Evolutionary conservation across 1,140 invertebrate genomes (phyloP).

Genomic region (Bombus soroeensis): DNA sequence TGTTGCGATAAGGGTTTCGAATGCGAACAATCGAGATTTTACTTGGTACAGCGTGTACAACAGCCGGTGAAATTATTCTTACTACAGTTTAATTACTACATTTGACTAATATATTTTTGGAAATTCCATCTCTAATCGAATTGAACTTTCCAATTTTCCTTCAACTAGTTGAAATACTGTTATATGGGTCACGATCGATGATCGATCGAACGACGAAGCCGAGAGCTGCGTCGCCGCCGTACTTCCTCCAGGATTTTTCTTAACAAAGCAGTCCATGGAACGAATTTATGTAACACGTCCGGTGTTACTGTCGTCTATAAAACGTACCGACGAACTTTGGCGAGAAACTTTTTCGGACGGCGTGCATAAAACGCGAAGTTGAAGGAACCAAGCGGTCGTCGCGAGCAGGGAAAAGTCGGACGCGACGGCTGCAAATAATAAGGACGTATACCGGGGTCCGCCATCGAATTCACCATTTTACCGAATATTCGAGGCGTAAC

Average conservation of each 20-base stretch:
- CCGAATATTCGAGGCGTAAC: background rate
- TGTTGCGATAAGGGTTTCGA: background rate
- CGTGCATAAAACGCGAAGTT: slow-evolving; percentile 23
- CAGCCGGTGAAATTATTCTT: too few relatives aligned
- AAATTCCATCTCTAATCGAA: background rate
- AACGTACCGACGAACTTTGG: background rate
- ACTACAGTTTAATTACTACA: too few relatives aligned
- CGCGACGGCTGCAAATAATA: background rate
- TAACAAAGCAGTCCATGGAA: background rate
- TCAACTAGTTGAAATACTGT: background rate
- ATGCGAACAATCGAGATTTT: background rate
- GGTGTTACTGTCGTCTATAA: background rate
- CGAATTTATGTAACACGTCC: slow-evolving; percentile 15
- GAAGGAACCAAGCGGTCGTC: background rate
- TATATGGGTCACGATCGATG: background rate
- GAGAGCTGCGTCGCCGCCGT: background rate
- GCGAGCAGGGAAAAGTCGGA: background rate
- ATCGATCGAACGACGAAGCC: background rate
- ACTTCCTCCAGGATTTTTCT: background rate
- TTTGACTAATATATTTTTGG: background rate
- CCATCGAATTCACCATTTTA: slow-evolving; percentile 17
- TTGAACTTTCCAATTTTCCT: background rate
- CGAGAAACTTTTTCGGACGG: slow-evolving; percentile 13
- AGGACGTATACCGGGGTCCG: background rate
- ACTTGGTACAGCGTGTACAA: background rate